Percentiles rank a stretch among this genome's conserved stretches.
Evolutionary conservation across 2,113 vertebrate genomes (phyloP).

Genomic region (Pungitius pungitius): DNA sequence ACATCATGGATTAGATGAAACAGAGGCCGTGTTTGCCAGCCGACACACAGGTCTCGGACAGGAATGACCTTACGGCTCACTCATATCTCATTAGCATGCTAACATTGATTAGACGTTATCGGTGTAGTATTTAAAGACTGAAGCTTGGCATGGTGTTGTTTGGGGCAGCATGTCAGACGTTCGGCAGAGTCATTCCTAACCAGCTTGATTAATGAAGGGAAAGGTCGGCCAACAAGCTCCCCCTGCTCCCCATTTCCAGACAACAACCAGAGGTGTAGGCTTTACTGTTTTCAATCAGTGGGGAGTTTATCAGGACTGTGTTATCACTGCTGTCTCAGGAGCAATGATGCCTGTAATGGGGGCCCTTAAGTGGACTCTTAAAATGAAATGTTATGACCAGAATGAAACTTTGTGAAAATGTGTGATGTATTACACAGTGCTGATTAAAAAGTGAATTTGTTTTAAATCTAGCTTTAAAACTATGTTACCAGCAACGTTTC

Average conservation of each 20-base stretch:
- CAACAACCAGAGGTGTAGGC: slow-evolving; percentile 65
- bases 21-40: slow-evolving; percentile 2
- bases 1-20: background rate
- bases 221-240: slow-evolving; percentile 61
- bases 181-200: slow-evolving; percentile 36
- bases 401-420: slow-evolving; percentile 27
- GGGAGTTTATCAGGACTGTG: slow-evolving; percentile 59
- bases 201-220: slow-evolving; percentile 69
- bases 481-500: slow-evolving; percentile 9
- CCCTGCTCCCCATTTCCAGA: slow-evolving; percentile 61
- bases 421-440: slow-evolving; percentile 7
- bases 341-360: slow-evolving; percentile 7
- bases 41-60: slow-evolving; percentile 21
- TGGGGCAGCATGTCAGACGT: slow-evolving; percentile 46
- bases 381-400: slow-evolving; percentile 19
- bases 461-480: slow-evolving; percentile 11
- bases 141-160: slow-evolving; percentile 48
- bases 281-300: slow-evolving; percentile 75
- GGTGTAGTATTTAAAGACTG: slow-evolving; percentile 43
- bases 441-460: background rate
- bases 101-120: slow-evolving; percentile 65
- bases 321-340: slow-evolving; percentile 55
- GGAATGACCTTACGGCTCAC: slow-evolving; percentile 30
- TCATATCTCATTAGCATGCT: slow-evolving; percentile 54
- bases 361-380: slow-evolving; percentile 41